A percentile compares a stretch with the other conserved stretches of the same genome.
phyloP scores from a whole-genome alignment of 2,113 vertebrate genomes.

The Isurus oxyrinchus region DNA sequence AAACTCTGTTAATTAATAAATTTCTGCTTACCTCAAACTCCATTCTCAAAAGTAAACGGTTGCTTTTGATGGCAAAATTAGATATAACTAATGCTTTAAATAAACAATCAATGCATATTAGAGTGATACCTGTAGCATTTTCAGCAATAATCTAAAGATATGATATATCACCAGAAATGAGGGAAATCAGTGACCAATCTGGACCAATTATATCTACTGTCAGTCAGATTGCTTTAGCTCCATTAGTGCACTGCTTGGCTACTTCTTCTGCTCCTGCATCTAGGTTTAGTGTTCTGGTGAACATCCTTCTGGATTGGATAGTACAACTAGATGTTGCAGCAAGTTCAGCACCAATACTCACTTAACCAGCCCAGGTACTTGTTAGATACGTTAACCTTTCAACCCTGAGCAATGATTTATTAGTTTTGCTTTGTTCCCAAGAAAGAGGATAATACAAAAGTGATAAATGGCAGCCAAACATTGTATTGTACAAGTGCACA shows the following conservation, averaged over 20 bases:
- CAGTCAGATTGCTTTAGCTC: neutral
- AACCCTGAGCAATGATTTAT: neutral
- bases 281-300: neutral
- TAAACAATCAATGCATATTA: neutral
- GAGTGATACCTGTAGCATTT: neutral
- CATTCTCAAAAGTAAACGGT: neutral
- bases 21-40: neutral
- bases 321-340: neutral
- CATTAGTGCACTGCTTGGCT: neutral
- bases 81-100: neutral
- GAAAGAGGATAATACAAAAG: neutral
- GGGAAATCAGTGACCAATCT: neutral
- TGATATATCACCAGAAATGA: neutral
- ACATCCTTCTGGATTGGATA: neutral
- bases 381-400: neutral
- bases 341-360: neutral
- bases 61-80: neutral
- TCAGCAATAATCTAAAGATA: neutral
- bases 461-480: neutral
- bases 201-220: neutral
- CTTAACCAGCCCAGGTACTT: neutral
- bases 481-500: neutral
- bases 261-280: neutral
- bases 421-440: neutral
- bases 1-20: neutral